Percentiles rank a stretch among this genome's conserved stretches.
These are phyloP conservation scores for Nephrotoma appendiculata DNA, from an alignment of 2,888 invertebrate genomes.

Conservation along the genomic window DNA sequence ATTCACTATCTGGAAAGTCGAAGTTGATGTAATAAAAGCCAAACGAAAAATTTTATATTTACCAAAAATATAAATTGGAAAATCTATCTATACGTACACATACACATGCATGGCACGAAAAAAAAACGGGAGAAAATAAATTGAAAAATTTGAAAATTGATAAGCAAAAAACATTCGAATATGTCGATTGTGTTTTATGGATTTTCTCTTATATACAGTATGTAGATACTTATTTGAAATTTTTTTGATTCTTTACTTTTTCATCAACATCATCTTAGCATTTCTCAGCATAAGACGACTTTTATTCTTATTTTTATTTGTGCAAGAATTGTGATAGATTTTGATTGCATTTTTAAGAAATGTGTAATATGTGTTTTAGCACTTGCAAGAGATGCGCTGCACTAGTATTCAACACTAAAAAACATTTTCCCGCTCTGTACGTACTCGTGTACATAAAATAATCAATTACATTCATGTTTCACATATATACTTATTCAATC, in stretches of 20 bases:
- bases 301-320: neutral
- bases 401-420: neutral
- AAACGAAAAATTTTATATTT: neutral
- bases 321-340: neutral
- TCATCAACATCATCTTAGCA: neutral
- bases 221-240: neutral
- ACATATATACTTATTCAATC: neutral
- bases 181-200: neutral
- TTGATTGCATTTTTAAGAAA: neutral
- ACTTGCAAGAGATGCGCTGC: neutral
- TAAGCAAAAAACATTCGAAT: neutral
- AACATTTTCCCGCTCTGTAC: neutral
- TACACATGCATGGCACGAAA: neutral
- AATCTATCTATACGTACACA: neutral
- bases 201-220: neutral
- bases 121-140: neutral
- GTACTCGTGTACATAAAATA: neutral
- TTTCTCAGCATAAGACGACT: neutral
- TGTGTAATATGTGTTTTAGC: neutral
- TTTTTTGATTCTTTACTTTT: neutral
- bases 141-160: neutral
- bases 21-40: neutral
- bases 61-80: neutral
- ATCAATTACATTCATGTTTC: neutral
- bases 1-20: neutral